Evolutionary conservation across 1,140 invertebrate species (phyloP), one percentile per base, ranked within the genome.

Genomic region (Bradynema listronoti): DNA sequence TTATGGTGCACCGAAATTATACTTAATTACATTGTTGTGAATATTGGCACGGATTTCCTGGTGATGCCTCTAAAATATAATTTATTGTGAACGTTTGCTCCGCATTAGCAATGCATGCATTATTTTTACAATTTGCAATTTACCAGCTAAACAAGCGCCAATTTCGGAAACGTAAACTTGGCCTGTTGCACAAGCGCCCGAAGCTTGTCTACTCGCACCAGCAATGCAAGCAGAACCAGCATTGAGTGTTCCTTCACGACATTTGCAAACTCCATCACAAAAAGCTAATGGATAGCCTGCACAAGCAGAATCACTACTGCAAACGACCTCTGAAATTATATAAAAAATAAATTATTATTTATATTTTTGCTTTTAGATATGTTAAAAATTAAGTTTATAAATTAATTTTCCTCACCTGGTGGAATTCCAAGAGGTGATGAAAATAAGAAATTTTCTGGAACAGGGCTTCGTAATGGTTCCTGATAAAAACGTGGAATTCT

Each of bases 261-360:
- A 77, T 49, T 69, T 75, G 49, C 74, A 77, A 16, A 70, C 64
- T 4, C 74, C 77, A 36, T 77, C 71, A 53, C 74, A 77, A 56
- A 50, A 50, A n/a, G 47, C 47, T n/a, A 50, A 27, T 24, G 47
- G 47, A 32, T 50, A 50, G 47, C 47, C 47, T 24, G 47, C 47
- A 27, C 47, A 50, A 2, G 47, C 16, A 3, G 53, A 51, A 51
- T 51, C 49, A 7, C 29, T n/a, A 33, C 49, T 51, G 19, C 49
- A 51, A 25, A 51, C 49, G 1, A 33, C 32, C 14, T 51, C 49
- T 32, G 25, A 42, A 42, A 42, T 39, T 11, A 11, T n/a, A n/a
- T 11, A 39, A n/a, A 7, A 39, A 55, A 39, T 39, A n/a, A n/a
- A n/a, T n/a, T n/a, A n/a, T n/a, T n/a, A n/a, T n/a, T n/a, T n/a